phyloP scores from a whole-genome alignment of 2,113 vertebrate genomes.

The Megaptera novaeangliae region DNA sequence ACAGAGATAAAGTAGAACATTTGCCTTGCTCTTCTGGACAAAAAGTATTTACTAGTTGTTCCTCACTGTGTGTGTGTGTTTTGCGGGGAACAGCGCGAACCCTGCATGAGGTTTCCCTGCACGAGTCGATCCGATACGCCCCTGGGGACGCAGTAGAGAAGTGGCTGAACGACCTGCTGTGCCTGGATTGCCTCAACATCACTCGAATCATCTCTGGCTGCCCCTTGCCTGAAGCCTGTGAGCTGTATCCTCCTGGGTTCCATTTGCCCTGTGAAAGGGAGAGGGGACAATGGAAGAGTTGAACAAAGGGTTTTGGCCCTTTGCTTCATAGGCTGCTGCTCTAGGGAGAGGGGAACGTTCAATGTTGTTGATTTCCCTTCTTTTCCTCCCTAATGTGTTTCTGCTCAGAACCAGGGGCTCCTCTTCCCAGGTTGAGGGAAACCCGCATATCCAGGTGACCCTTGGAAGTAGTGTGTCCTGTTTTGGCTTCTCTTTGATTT shows the following conservation, averaged over 20 bases:
- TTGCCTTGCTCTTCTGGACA: background rate
- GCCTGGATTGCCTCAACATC: constrained; percentile 94
- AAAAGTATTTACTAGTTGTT: background rate
- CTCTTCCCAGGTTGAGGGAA: background rate
- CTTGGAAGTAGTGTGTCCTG: background rate
- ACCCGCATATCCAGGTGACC: background rate
- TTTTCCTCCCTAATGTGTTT: background rate
- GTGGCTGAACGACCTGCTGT: constrained; percentile 97
- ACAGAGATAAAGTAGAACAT: background rate
- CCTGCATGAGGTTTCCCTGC: constrained; percentile 91
- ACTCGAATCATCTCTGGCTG: constrained; percentile 94
- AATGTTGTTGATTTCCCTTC: background rate
- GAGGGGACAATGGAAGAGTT: accelerated
- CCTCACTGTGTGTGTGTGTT: background rate
- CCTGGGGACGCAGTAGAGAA: constrained; percentile 93
- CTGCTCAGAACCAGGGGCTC: background rate
- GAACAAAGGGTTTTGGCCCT: background rate
- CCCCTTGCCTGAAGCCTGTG: constrained; percentile 93
- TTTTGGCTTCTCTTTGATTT: background rate
- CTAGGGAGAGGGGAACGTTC: background rate
- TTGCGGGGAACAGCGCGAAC: constrained; percentile 82
- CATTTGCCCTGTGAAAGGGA: background rate
- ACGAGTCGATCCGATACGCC: constrained; percentile 96
- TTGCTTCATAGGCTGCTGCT: background rate
- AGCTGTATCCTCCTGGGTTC: constrained; percentile 90